These are phyloP conservation scores for Nomada fabriciana DNA, from an alignment of 2,888 invertebrate species.

Conservation along the genomic window DNA sequence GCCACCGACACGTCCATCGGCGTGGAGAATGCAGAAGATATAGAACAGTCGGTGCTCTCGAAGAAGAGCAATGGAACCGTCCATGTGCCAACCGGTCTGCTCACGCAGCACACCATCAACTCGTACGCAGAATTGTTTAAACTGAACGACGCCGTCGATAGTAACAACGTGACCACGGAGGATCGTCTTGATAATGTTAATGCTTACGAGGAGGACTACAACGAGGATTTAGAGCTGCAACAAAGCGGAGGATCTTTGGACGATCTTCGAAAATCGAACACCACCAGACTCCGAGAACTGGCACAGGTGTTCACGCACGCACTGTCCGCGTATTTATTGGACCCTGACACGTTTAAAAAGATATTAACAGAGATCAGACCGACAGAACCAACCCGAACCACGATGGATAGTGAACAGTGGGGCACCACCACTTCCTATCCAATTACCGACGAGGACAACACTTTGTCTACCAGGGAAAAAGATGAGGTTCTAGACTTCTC, in stretches of 20 bases:
- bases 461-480: conserved; percentile 88
- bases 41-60: conserved; percentile 11
- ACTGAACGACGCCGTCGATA: conserved; percentile 78
- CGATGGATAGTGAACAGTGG: conserved; percentile 76
- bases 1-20: conserved; percentile 71
- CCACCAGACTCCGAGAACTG: conserved; percentile 88
- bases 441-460: conserved; percentile 85
- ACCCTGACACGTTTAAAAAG: conserved; percentile 92
- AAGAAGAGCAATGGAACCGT: conserved; percentile 69
- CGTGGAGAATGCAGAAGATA: conserved; percentile 41
- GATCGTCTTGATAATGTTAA: conserved; percentile 40
- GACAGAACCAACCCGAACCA: conserved; percentile 88
- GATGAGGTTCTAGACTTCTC: conserved; percentile 92
- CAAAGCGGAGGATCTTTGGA: conserved; percentile 88
- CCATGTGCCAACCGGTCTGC: conserved; percentile 86
- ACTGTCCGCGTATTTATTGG: conserved; percentile 92
- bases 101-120: conserved; percentile 89
- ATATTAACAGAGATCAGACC: conserved; percentile 92
- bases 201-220: conserved; percentile 46
- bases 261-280: conserved; percentile 86
- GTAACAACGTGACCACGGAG: conserved; percentile 61
- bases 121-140: conserved; percentile 86
- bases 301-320: conserved; percentile 95
- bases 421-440: conserved; percentile 75
- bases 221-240: conserved; percentile 85